phyloP scores from a whole-genome alignment of 2,113 vertebrate genomes.

The Corythornis madagascariensis region DNA sequence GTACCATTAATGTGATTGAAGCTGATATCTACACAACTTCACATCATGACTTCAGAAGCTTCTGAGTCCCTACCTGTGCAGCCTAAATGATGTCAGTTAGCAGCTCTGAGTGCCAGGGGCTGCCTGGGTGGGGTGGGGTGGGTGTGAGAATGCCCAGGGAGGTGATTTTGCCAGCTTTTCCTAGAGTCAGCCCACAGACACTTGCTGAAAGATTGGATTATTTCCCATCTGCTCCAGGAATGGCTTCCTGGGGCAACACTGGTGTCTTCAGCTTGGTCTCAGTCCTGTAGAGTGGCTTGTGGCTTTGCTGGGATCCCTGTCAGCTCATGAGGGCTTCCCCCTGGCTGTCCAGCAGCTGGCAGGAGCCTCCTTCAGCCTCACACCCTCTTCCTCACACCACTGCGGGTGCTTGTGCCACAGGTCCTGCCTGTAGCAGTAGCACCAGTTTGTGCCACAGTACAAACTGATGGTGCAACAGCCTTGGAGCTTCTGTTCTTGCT shows the following conservation, averaged over 20 bases:
- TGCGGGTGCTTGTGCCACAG: not conserved
- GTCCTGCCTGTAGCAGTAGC: rapidly evolving
- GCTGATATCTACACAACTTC: not conserved
- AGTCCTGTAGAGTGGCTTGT: not conserved
- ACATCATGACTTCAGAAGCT: not conserved
- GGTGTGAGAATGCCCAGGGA: not conserved
- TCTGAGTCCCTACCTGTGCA: not conserved
- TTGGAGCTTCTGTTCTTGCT: not conserved
- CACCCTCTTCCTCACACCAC: not conserved
- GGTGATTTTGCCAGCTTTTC: not conserved
- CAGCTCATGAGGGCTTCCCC: rapidly evolving
- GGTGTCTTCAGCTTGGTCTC: not conserved
- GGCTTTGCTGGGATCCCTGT: not conserved
- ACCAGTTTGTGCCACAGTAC: not conserved
- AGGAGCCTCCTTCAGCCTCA: not conserved
- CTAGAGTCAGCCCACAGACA: not conserved
- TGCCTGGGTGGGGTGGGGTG: rapidly evolving
- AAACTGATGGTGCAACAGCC: not conserved
- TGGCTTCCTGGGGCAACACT: not conserved
- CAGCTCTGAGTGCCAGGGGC: not conserved
- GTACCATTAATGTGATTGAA: not conserved
- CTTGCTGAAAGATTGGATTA: not conserved
- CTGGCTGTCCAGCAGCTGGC: not conserved
- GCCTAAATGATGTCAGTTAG: not conserved
- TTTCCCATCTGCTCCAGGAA: not conserved